Evolutionary conservation across 2,797 vertebrate genomes (phyloP).

Genomic region (Lithobates sylvaticus): DNA sequence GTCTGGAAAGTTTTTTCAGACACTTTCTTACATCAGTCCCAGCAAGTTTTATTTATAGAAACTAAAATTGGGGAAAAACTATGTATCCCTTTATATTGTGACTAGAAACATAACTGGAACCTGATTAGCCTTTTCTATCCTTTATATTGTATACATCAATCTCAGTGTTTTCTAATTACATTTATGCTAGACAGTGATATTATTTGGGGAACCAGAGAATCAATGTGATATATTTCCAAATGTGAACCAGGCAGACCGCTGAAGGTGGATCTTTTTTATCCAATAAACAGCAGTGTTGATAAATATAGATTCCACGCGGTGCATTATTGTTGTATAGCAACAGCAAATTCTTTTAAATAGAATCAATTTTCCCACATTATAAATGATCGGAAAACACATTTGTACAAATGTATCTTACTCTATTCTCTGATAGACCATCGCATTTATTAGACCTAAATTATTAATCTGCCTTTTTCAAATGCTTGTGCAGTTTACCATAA

Average conservation of each 20-base stretch:
- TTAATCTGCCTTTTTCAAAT: conserved; percentile 40
- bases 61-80: no score
- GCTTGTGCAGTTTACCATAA: conserved; percentile 47
- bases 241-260: background rate
- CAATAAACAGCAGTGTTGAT: background rate
- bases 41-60: no score
- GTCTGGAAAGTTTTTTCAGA: no score
- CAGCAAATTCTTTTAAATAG: conserved; percentile 42
- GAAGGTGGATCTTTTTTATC: background rate
- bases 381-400: conserved; percentile 50
- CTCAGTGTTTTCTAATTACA: no score
- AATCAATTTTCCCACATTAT: conserved; percentile 48
- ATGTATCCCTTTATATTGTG: no score
- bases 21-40: no score
- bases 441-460: conserved; percentile 57
- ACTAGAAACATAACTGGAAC: background rate
- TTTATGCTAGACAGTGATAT: background rate
- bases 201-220: background rate
- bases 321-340: conserved; percentile 6
- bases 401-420: conserved; percentile 48
- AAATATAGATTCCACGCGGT: background rate
- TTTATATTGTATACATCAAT: background rate
- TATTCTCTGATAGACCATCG: conserved; percentile 45
- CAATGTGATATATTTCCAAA: background rate
- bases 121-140: background rate